Evolutionary conservation across 2,888 invertebrate genomes (phyloP).

Genomic region (Autographa pulchrina): DNA sequence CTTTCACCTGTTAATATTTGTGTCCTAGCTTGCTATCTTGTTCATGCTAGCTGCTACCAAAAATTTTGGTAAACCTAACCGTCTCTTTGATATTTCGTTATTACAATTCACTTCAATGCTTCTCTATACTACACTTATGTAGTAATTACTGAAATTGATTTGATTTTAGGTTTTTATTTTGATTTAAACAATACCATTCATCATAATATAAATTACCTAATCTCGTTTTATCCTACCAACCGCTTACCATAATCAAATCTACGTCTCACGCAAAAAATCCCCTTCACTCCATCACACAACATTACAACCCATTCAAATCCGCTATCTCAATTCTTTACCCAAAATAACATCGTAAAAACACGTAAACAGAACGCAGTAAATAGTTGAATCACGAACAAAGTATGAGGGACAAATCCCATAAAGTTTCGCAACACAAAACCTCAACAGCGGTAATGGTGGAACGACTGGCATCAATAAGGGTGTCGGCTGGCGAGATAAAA

Average conservation of each 20-base stretch:
- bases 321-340: conserved; percentile 8
- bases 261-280: not conserved
- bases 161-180: too few relatives aligned
- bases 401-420: conserved; percentile 29
- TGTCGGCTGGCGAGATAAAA: conserved; percentile 47
- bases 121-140: too few relatives aligned
- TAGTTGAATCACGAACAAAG: conserved; percentile 19
- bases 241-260: not conserved
- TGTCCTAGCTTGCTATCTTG: too few relatives aligned
- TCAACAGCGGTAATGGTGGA: conserved; percentile 47
- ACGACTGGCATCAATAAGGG: conserved; percentile 52
- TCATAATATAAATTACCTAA: too few relatives aligned
- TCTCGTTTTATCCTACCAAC: not conserved
- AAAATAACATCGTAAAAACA: conserved; percentile 12
- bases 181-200: too few relatives aligned
- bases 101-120: too few relatives aligned
- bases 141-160: too few relatives aligned
- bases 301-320: not conserved
- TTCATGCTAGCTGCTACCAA: too few relatives aligned
- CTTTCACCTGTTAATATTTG: too few relatives aligned
- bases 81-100: too few relatives aligned
- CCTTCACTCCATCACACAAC: not conserved
- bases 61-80: too few relatives aligned
- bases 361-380: conserved; percentile 13
- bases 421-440: conserved; percentile 46